Evolutionary conservation across 1,140 invertebrate genomes (phyloP).

Genomic region (Lithobius niger): DNA sequence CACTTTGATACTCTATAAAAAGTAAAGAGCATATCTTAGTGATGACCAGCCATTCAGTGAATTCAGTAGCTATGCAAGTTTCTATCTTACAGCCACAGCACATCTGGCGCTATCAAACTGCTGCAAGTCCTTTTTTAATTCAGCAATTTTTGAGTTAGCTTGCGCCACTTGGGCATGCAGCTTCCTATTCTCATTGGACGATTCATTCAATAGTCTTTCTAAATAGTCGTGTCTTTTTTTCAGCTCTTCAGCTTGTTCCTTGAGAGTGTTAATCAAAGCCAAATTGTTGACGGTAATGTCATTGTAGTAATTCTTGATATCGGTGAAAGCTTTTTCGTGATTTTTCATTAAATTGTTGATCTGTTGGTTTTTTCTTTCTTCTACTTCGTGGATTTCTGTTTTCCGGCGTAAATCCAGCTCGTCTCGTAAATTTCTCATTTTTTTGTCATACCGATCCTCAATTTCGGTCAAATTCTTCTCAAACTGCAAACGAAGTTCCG

Average conservation of each 20-base stretch:
- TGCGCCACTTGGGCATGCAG: conserved; percentile 53
- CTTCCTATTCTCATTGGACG: conserved; percentile 54
- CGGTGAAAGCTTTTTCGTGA: conserved; percentile 68
- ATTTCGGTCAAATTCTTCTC: conserved; percentile 59
- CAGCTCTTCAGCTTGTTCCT: conserved; percentile 72
- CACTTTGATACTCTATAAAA: conserved; percentile 49
- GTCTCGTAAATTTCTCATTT: conserved; percentile 52
- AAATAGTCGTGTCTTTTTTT: conserved; percentile 65
- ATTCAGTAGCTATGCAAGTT: no score
- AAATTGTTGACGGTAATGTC: conserved; percentile 85
- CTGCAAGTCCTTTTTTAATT: conserved; percentile 53
- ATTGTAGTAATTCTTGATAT: conserved; percentile 88
- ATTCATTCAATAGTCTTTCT: conserved; percentile 47
- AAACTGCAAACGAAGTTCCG: conserved; percentile 50
- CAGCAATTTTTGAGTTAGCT: conserved; percentile 47
- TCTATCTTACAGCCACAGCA: conserved; percentile 37
- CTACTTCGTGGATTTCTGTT: conserved; percentile 58
- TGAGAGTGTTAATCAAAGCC: conserved; percentile 61
- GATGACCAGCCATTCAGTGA: no score
- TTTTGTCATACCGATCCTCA: conserved; percentile 65
- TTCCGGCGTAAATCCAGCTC: conserved; percentile 58
- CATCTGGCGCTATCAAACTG: conserved; percentile 69
- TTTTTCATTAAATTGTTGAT: conserved; percentile 61
- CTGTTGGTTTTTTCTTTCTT: conserved; percentile 78
- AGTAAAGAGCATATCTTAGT: no score